Conservation (phyloP, 2,888 invertebrate species). For the Neoaliturus tenellus region DNA sequence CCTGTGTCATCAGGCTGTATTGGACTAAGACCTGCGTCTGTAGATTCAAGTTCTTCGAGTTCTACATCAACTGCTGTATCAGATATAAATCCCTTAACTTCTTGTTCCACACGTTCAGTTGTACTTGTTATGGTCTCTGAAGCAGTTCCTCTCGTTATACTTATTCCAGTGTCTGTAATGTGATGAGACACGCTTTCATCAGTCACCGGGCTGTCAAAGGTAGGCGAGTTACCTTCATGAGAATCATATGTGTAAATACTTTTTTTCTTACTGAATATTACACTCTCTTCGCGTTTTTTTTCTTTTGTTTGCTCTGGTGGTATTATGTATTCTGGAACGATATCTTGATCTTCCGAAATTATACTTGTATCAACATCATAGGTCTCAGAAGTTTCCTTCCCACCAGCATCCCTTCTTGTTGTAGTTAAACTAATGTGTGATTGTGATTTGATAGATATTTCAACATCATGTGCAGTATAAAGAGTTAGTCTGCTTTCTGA, state of each 20-base stretch:
- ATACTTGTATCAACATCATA: slow-evolving; percentile 74
- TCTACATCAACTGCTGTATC: slow-evolving; percentile 72
- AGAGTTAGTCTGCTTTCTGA: slow-evolving; percentile 75
- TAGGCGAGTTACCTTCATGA: slow-evolving; percentile 69
- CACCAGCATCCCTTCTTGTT: slow-evolving; percentile 72
- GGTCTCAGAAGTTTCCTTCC: slow-evolving; percentile 73
- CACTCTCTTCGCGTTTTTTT: slow-evolving; percentile 74
- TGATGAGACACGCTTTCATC: slow-evolving; percentile 75
- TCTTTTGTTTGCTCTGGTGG: slow-evolving; percentile 69
- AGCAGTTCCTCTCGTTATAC: slow-evolving; percentile 74
- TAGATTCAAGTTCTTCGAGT: slow-evolving; percentile 74
- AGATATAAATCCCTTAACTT: slow-evolving; percentile 71
- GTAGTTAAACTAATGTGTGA: slow-evolving; percentile 75
- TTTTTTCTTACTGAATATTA: slow-evolving; percentile 74
- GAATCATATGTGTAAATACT: slow-evolving; percentile 74
- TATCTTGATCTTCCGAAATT: slow-evolving; percentile 71
- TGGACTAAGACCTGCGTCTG: slow-evolving; percentile 76
- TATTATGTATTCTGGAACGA: slow-evolving; percentile 71
- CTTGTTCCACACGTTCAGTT: slow-evolving; percentile 63
- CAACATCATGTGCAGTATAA: slow-evolving; percentile 75
- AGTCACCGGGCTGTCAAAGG: slow-evolving; percentile 72
- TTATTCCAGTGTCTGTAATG: slow-evolving; percentile 76
- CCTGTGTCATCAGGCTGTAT: slow-evolving; percentile 75
- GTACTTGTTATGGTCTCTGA: slow-evolving; percentile 73
- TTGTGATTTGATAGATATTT: slow-evolving; percentile 76